These are phyloP conservation scores for Ectemnius cavifrons DNA, from an alignment of 2,888 invertebrate species.

Conservation along the genomic window DNA sequence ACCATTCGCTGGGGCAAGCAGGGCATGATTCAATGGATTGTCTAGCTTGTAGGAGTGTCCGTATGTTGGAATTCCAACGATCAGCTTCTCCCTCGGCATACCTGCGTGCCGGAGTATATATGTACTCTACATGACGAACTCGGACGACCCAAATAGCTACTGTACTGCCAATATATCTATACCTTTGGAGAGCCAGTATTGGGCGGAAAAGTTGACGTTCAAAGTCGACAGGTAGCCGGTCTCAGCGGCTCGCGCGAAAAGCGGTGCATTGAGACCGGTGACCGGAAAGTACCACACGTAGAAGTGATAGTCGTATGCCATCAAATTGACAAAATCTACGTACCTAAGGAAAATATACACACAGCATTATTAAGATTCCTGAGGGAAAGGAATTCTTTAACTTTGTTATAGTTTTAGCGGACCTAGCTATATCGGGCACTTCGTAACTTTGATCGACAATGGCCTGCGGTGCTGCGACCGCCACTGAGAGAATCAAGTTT, in stretches of 20 bases:
- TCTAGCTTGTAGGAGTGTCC: conserved; percentile 85
- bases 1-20: conserved; percentile 86
- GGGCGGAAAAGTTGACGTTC: conserved; percentile 89
- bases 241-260: conserved; percentile 83
- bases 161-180: conserved; percentile 1
- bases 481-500: conserved; percentile 84
- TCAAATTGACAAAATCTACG: conserved; percentile 92
- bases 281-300: conserved; percentile 87
- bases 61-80: conserved; percentile 93
- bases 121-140: not conserved
- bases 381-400: no score
- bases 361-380: no score
- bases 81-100: conserved; percentile 87
- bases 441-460: conserved; percentile 89
- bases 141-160: not conserved
- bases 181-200: conserved; percentile 84
- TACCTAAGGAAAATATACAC: conserved; percentile 77
- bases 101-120: conserved; percentile 77
- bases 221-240: conserved; percentile 84
- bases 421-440: conserved; percentile 87
- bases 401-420: conserved; percentile 30
- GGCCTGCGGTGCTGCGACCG: conserved; percentile 88
- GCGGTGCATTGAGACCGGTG: conserved; percentile 91
- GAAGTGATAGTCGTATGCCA: conserved; percentile 95
- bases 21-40: conserved; percentile 83